Percentiles rank a stretch among this genome's conserved stretches.
These are phyloP conservation scores for Vultur gryphus DNA, from an alignment of 2,797 vertebrate genomes.

Conservation along the genomic window DNA sequence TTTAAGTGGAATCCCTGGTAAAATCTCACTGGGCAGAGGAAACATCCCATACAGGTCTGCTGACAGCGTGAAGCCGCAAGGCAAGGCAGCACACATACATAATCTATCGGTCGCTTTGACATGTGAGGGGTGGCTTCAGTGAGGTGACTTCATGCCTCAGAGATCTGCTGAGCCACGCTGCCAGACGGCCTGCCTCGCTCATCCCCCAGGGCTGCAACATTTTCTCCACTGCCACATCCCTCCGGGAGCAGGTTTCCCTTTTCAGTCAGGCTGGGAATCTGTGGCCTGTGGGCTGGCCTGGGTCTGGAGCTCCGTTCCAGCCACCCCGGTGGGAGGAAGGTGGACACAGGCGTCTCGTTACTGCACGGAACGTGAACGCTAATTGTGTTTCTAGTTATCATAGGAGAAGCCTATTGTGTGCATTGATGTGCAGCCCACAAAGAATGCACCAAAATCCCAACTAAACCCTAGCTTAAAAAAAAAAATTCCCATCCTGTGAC, in stretches of 20 bases:
- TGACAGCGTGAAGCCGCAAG: accelerated
- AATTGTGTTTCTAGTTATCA: neutral
- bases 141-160: neutral
- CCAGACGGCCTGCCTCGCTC: neutral
- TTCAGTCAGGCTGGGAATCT: neutral
- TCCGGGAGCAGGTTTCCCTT: neutral
- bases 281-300: neutral
- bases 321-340: neutral
- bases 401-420: neutral
- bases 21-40: neutral
- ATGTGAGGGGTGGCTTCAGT: neutral
- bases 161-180: neutral
- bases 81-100: neutral
- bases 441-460: neutral
- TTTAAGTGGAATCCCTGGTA: neutral
- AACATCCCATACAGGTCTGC: neutral
- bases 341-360: accelerated
- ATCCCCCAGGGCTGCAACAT: neutral
- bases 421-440: neutral
- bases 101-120: neutral
- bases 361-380: neutral
- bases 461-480: neutral
- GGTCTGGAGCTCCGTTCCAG: neutral
- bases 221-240: neutral
- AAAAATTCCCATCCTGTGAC: neutral